These are phyloP conservation scores for Eupithecia pulchellata DNA, from an alignment of 2,888 invertebrate genomes.

Conservation along the genomic window DNA sequence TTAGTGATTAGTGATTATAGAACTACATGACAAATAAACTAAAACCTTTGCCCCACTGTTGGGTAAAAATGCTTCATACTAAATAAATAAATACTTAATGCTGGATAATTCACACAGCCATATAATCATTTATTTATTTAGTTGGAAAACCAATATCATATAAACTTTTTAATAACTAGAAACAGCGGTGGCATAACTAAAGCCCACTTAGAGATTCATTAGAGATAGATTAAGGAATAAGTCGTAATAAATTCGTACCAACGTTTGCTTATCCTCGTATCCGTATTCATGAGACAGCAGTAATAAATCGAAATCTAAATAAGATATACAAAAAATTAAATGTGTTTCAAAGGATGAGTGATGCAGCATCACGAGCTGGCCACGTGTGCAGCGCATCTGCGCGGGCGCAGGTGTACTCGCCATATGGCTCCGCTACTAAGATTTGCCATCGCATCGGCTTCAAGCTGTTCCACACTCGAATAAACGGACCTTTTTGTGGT, in stretches of 20 bases:
- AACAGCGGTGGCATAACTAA: no score
- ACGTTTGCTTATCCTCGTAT: background rate
- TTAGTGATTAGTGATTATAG: no score
- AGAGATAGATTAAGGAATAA: background rate
- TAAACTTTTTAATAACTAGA: no score
- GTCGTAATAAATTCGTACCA: background rate
- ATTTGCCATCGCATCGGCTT: slow-evolving; percentile 54
- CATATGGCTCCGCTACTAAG: slow-evolving; percentile 56
- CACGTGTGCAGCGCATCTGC: slow-evolving; percentile 58
- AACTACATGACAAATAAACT: no score
- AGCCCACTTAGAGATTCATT: no score
- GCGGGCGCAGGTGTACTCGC: slow-evolving; percentile 50
- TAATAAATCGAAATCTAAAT: slow-evolving; percentile 38
- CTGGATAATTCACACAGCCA: no score
- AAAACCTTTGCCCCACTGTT: no score
- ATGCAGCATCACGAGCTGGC: slow-evolving; percentile 55
- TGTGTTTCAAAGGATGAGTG: slow-evolving; percentile 54
- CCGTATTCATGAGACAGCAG: background rate
- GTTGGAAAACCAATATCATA: no score
- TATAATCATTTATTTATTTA: no score
- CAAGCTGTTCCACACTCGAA: slow-evolving; percentile 45
- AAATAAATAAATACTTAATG: no score
- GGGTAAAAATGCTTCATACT: no score
- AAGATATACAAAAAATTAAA: slow-evolving; percentile 43
- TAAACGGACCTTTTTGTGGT: slow-evolving; percentile 52